Percentiles rank a stretch among this genome's conserved stretches.
These are phyloP conservation scores for Probosciger aterrimus DNA, from an alignment of 2,113 vertebrate species.

Conservation along the genomic window DNA sequence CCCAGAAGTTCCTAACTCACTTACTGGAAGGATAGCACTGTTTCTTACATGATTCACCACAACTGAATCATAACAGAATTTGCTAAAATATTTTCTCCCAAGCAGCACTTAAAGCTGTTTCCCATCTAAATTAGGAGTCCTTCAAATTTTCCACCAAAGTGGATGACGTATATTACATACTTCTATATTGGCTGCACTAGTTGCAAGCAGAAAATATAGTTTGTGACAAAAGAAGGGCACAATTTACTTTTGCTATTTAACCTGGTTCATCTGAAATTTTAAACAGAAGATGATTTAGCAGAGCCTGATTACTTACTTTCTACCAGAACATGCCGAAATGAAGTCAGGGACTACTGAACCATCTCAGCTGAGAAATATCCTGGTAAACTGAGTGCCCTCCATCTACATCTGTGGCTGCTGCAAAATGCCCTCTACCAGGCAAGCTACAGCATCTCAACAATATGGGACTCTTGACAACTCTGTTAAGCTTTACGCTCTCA, in stretches of 20 bases:
- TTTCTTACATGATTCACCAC: neutral
- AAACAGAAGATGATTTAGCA: neutral
- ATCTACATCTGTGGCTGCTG: neutral
- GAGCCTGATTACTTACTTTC: neutral
- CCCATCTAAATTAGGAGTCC: neutral
- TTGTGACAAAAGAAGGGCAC: neutral
- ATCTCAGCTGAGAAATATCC: neutral
- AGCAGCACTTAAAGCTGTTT: neutral
- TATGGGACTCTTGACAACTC: neutral
- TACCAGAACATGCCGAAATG: neutral
- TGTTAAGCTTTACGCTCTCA: neutral
- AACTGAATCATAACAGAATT: neutral
- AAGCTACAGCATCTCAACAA: neutral
- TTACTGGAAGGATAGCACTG: neutral
- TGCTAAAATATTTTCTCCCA: neutral
- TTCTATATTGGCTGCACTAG: neutral
- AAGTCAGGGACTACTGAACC: neutral
- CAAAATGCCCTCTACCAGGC: neutral
- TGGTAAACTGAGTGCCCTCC: no score
- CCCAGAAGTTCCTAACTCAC: neutral
- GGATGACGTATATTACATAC: neutral
- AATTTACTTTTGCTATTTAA: neutral
- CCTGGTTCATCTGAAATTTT: neutral
- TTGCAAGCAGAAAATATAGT: neutral
- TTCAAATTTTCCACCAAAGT: neutral